A percentile compares a stretch with the other conserved stretches of the same genome.
These are phyloP conservation scores for Mystacornis crossleyi DNA, from an alignment of 2,113 vertebrate genomes.

Conservation along the genomic window DNA sequence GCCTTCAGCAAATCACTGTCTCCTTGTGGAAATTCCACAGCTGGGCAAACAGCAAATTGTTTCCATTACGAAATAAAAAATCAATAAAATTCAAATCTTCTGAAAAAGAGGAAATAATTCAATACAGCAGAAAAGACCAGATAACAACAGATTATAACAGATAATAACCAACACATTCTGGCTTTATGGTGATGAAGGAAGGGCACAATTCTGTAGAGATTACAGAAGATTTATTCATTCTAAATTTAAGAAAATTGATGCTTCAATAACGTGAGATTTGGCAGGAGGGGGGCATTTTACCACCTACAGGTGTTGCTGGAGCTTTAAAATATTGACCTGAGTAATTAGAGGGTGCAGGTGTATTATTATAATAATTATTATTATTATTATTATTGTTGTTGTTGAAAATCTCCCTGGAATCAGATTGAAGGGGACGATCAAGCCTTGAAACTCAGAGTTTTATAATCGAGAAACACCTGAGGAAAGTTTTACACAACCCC, in stretches of 20 bases:
- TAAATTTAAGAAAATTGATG: background rate
- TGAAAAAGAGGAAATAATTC: background rate
- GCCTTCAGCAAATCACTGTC: background rate
- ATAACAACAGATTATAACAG: background rate
- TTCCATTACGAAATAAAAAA: slow-evolving; percentile 18
- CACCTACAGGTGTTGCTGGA: background rate
- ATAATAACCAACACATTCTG: background rate
- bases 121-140: background rate
- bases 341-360: background rate
- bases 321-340: background rate
- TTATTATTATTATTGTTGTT: background rate
- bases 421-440: background rate
- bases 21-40: background rate
- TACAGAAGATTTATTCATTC: background rate
- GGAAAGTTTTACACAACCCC: background rate
- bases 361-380: background rate
- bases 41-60: background rate
- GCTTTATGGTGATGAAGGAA: background rate
- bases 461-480: background rate
- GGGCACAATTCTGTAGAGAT: background rate
- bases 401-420: background rate
- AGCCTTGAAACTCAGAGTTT: background rate
- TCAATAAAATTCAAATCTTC: slow-evolving; percentile 4
- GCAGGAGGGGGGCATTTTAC: background rate
- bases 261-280: background rate